Conservation (phyloP, 2,113 vertebrate species). For the Thamnophis sirtalis region DNA sequence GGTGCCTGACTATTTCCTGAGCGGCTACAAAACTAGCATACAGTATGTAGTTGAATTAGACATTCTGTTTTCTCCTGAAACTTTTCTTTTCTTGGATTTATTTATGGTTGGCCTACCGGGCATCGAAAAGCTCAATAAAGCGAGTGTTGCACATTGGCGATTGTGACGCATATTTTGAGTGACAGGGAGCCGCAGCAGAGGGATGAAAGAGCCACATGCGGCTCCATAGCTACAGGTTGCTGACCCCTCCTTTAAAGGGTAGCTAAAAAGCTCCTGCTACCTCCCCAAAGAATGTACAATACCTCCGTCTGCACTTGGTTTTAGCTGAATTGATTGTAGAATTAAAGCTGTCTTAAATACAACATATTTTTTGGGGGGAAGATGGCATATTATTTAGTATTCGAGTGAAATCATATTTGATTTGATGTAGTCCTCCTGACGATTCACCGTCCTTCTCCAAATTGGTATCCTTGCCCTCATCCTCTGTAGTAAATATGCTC, state of each 20-base stretch:
- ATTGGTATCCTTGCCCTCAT: background rate
- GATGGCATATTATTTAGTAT: conserved; percentile 53
- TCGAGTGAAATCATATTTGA: conserved; percentile 45
- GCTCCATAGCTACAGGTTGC: no score
- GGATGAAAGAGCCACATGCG: no score
- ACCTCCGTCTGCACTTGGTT: background rate
- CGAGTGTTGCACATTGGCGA: no score
- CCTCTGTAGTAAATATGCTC: background rate
- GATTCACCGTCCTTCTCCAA: background rate
- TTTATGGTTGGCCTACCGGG: no score
- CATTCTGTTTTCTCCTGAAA: no score
- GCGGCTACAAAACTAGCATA: no score
- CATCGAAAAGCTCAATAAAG: no score
- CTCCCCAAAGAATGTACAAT: background rate
- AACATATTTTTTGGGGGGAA: conserved; percentile 29
- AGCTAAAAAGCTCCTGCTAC: background rate
- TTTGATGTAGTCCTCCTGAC: conserved; percentile 52
- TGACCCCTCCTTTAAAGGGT: background rate
- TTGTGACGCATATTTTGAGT: no score
- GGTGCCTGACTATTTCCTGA: no score
- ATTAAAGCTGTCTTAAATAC: conserved; percentile 54
- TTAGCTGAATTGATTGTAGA: conserved; percentile 10
- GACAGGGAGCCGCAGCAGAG: no score
- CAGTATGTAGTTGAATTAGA: no score
- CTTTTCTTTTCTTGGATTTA: no score